Base-by-base conservation (phyloP, 2,797 vertebrate genomes). In the Loris lydekkerianus region DNA sequence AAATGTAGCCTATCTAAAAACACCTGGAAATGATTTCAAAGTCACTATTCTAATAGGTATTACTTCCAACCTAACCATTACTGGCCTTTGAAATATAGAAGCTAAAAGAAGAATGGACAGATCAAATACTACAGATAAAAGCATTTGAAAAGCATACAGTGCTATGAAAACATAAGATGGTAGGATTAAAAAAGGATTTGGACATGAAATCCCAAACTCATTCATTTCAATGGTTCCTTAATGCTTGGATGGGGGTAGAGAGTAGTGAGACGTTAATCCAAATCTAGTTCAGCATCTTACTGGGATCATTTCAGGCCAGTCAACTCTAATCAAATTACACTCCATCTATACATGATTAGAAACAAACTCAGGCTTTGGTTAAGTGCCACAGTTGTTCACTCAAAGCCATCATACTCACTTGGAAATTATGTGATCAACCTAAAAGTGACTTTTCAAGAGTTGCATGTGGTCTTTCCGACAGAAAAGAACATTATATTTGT, bases 61-160 rank as follows among this genome's bases (percentile, higher is more conserved):
- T 93, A 93, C 95, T 97, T 97, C 93, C 97, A 97, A 94, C 73
- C 46, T 89, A 86, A 86, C 93, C 80, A 95, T 84, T 91, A 89
- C 72, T 93, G 91, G 96, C 84, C 97, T 97, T 97, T 97, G 97
- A 97, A 97, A 96, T 72, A 89, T 1, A 96, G 95, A 89, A 34
- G 89, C 92, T 93, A 72, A 93, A 85, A 88, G 82, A 63, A 92
- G 67, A 86, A 61, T 70, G 56, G 95, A 84, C 65, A 76, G 96
- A 96, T 96, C 92, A 95, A 95, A 92, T 95, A 53, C 78, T 80
- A 53, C 0, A 85, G 90, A 95, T 92, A 96, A 98, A 97, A 94
- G 87, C 82, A 73, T 63, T 95, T 93, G 87, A 93, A 96, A 97
- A 91, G 90, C 65, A 73, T 10, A 88, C 69, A 25, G 69, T 27